Conservation (phyloP, 2,113 vertebrate species). For the Fregetta grallaria region DNA sequence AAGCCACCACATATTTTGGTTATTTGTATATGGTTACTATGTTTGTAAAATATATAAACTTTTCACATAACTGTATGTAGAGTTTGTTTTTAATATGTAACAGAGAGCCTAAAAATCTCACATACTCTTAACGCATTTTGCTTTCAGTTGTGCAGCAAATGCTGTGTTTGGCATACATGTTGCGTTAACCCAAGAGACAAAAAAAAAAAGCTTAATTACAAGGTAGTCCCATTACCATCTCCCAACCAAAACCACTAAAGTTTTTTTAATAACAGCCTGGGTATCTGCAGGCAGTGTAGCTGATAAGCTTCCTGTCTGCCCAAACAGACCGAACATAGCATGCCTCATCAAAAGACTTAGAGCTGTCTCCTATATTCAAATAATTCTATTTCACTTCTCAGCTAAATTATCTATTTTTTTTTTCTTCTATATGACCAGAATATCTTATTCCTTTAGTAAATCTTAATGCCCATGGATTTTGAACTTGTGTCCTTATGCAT, state of each 20-base stretch:
- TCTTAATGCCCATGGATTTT: not conserved
- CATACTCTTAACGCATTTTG: not conserved
- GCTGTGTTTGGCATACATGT: not conserved
- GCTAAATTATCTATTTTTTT: not conserved
- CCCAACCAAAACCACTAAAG: not conserved
- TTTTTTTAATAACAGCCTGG: not conserved
- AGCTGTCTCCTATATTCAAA: not conserved
- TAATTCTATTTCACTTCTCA: not conserved
- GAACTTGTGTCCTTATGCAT: not conserved
- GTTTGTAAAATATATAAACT: not conserved
- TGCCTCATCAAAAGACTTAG: not conserved
- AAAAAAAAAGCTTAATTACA: not conserved
- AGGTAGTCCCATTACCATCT: not conserved
- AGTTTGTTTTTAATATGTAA: not conserved
- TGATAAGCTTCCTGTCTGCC: not conserved
- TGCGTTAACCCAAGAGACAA: not conserved
- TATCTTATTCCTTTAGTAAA: not conserved
- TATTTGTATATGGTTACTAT: not conserved
- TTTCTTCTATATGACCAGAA: not conserved
- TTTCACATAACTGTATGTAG: not conserved
- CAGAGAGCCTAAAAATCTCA: not conserved
- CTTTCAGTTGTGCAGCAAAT: not conserved
- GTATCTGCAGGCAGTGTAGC: not conserved
- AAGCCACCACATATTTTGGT: not conserved
- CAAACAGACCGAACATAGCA: not conserved